Conservation (phyloP, 2,888 invertebrate species). For the Ryuthela nishihirai region DNA sequence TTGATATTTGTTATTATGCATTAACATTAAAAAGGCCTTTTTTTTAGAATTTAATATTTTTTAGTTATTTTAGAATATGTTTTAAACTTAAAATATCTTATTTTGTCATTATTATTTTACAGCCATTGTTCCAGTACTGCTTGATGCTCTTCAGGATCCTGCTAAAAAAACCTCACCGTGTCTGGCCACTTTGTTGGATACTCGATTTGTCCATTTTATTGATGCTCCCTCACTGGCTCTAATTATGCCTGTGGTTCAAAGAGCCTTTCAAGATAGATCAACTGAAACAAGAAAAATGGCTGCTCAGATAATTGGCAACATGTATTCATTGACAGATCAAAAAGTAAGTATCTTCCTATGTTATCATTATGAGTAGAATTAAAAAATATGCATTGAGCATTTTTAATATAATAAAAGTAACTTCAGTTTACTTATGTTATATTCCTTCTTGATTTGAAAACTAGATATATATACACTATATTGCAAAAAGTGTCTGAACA, state of each 20-base stretch:
- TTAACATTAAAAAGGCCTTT: too few relatives aligned
- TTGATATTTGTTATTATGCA: too few relatives aligned
- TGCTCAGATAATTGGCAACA: conserved; percentile 98
- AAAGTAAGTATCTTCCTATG: conserved; percentile 61
- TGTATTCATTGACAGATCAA: conserved; percentile 98
- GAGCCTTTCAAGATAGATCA: conserved; percentile 95
- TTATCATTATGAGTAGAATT: too few relatives aligned
- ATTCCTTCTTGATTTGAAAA: neutral
- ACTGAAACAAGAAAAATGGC: conserved; percentile 99
- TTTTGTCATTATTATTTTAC: conserved; percentile 34
- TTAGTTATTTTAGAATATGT: conserved; percentile 8
- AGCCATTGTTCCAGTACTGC: conserved; percentile 62
- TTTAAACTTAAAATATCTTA: neutral
- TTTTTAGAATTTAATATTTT: neutral
- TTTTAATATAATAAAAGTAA: neutral
- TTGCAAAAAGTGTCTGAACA: too few relatives aligned
- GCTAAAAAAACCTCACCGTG: conserved; percentile 89
- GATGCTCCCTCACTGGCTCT: conserved; percentile 97
- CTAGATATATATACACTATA: too few relatives aligned
- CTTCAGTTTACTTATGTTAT: neutral
- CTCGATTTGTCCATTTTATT: conserved; percentile 98
- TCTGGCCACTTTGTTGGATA: conserved; percentile 88
- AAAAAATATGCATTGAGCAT: neutral
- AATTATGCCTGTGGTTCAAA: conserved; percentile 98
- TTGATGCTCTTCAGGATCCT: conserved; percentile 92